A percentile compares a stretch with the other conserved stretches of the same genome.
phyloP scores from a whole-genome alignment of 1,140 invertebrate species.

The Anastrepha ludens region DNA sequence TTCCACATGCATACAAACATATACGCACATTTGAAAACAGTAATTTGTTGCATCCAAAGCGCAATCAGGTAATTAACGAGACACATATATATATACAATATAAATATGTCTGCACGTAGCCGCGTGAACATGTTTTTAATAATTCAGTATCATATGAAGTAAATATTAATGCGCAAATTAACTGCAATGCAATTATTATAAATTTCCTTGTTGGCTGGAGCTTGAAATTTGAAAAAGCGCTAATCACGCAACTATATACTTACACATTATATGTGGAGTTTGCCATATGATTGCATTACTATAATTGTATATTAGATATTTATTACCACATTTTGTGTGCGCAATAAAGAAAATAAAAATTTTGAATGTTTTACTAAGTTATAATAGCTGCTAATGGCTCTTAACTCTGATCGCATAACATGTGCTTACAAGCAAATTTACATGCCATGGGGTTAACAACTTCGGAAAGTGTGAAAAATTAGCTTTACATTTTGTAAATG shows the following conservation, averaged over 20 bases:
- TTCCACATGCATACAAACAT: too few species aligned
- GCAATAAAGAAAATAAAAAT: neutral
- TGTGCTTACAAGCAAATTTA: neutral
- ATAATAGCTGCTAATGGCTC: slow-evolving; percentile 10
- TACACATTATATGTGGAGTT: neutral
- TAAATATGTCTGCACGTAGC: too few species aligned
- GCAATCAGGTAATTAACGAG: neutral
- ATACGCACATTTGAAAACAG: too few species aligned
- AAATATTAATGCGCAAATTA: slow-evolving; percentile 37
- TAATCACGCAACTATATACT: neutral
- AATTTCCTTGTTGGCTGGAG: neutral
- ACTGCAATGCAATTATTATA: slow-evolving; percentile 22
- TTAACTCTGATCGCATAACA: neutral
- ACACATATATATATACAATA: too few species aligned
- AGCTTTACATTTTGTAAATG: too few species aligned
- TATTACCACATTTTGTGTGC: slow-evolving; percentile 16
- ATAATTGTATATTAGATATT: slow-evolving; percentile 43
- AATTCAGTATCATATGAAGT: neutral
- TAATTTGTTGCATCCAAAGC: neutral
- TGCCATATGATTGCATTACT: neutral
- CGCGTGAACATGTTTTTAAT: neutral
- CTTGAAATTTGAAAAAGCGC: neutral
- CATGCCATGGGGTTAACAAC: neutral
- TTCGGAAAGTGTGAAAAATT: neutral
- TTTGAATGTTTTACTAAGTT: neutral